These are phyloP conservation scores for Hesperia comma DNA, from an alignment of 2,888 invertebrate species.

Conservation along the genomic window DNA sequence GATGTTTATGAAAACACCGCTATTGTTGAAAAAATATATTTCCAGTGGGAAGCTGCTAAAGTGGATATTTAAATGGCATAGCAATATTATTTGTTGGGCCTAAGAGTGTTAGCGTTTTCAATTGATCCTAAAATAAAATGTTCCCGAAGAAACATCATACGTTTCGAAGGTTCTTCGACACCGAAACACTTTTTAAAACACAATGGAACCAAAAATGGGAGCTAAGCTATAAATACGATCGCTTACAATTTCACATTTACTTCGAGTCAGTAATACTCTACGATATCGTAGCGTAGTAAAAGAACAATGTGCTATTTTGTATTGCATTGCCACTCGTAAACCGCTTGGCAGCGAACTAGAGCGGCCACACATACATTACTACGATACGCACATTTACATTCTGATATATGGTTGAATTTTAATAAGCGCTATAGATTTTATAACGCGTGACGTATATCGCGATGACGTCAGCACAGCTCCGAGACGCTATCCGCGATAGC, in stretches of 20 bases:
- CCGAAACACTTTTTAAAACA: no score
- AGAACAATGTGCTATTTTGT: conserved; percentile 25
- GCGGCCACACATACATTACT: conserved; percentile 5
- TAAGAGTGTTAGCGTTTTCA: no score
- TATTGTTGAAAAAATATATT: no score
- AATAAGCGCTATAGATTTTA: conserved; percentile 31
- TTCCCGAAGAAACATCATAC: no score
- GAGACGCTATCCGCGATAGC: conserved; percentile 6
- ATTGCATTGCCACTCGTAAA: conserved; percentile 11
- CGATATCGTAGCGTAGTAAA: conserved; percentile 6
- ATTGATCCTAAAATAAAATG: no score
- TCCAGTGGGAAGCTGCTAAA: no score
- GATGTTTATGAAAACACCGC: no score
- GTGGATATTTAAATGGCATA: no score
- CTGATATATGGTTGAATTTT: conserved; percentile 24
- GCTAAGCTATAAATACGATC: not conserved
- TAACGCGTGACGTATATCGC: conserved; percentile 20
- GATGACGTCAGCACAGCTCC: conserved; percentile 17
- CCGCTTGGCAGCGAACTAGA: conserved; percentile 24
- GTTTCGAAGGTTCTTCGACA: no score
- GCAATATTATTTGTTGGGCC: no score
- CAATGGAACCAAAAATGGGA: no score
- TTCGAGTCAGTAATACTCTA: not conserved
- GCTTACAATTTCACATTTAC: not conserved
- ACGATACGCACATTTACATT: conserved; percentile 18